phyloP scores from a whole-genome alignment of 2,113 vertebrate species.

The Scatophagus argus region DNA sequence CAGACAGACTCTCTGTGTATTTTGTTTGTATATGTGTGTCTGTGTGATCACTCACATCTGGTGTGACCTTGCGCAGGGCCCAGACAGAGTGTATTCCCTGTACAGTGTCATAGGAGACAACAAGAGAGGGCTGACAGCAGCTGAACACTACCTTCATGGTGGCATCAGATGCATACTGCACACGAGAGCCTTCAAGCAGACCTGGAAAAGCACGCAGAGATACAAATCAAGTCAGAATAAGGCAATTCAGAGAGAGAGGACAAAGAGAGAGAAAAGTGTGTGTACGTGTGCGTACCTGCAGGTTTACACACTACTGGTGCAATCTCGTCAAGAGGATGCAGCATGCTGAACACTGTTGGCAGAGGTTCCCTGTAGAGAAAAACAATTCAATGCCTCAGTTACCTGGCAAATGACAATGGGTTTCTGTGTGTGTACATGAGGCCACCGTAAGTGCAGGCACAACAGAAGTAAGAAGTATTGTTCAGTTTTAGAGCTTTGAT shows the following conservation, averaged over 20 bases:
- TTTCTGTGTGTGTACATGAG: neutral
- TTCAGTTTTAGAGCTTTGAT: neutral
- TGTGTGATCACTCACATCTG: constrained; percentile 84
- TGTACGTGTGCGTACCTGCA: constrained; percentile 83
- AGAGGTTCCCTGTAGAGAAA: constrained; percentile 89
- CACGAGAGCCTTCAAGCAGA: constrained; percentile 85
- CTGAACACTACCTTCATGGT: constrained; percentile 92
- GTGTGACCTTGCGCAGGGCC: constrained; percentile 91
- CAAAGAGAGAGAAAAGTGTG: neutral
- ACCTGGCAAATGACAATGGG: neutral
- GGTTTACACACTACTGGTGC: constrained; percentile 93
- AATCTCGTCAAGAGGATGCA: constrained; percentile 96
- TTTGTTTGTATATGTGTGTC: neutral
- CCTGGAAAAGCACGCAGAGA: constrained; percentile 74
- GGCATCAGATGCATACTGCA: constrained; percentile 93
- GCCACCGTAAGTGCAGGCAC: neutral
- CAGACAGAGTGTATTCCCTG: constrained; percentile 93
- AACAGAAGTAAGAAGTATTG: too few species aligned
- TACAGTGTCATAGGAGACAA: constrained; percentile 93
- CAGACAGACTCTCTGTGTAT: neutral
- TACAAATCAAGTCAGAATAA: neutral
- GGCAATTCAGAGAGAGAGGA: neutral
- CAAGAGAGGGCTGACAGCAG: constrained; percentile 88
- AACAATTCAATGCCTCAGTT: neutral
- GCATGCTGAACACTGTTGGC: constrained; percentile 97